Evolutionary conservation across 2,888 invertebrate species (phyloP), one percentile per base, ranked within the genome.

Genomic region (Drosophila suboccidentalis): DNA sequence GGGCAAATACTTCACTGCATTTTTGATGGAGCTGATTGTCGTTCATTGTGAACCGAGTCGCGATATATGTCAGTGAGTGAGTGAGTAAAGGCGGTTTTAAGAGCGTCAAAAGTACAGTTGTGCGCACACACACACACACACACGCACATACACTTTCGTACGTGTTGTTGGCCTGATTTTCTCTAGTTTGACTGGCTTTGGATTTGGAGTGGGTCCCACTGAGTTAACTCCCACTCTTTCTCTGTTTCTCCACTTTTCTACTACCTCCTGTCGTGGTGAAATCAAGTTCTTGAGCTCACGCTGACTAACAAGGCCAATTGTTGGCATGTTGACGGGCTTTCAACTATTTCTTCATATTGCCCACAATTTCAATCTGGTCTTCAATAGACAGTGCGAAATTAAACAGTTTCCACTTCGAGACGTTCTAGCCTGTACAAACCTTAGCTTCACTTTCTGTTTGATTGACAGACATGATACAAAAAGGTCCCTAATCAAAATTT

Each of bases 101-200:
- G 61, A 66, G 77, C 83, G 70, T 75, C 81, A 75, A 71, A 74
- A 73, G 87, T 85, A 85, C 85, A 85, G 87, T 84, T 80, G 69
- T 38, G 80, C 66, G 46, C 50, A 69, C 47, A 58, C 57, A n/a
- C 32, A 41, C 13, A 26, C 4, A 38, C 38, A 32, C 26, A 39
- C 66, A n/a, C 8, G 13, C n/a, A 5, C 26, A 1, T 3, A 32
- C 19, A 47, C 11, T 26, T 13, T 22, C 13, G 11, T n/a, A 41
- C 4, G 44, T 17, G 51, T 46, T 59, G 49, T 58, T 50, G 58
- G 53, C 58, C 49, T 36, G 49, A 43, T 55, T 69, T 62, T 38
- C 32, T 11, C 57, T 36, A 43, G 32, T 66, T 60, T 53, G 34
- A 36, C 47, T 62, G 6, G 44, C 54, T 1, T 39, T 49, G 51